Evolutionary conservation across 2,113 vertebrate species (phyloP).

Genomic region (Forbesichthys papilliferus): DNA sequence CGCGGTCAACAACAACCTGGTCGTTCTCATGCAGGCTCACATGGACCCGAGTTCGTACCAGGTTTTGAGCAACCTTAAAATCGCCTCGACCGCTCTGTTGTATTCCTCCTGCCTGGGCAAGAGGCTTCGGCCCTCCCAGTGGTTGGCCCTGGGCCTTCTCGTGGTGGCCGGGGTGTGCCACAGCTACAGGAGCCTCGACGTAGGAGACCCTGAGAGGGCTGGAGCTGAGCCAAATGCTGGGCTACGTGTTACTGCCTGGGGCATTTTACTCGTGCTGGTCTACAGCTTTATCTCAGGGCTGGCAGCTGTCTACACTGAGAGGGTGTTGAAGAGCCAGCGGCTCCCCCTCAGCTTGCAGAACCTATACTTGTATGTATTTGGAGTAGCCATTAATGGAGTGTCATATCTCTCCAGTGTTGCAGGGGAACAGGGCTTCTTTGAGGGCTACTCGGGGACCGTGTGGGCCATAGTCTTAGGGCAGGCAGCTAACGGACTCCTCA

Average conservation of each 20-base stretch:
- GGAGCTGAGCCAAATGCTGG: constrained; percentile 3
- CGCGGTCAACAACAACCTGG: constrained; percentile 92
- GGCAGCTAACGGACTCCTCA: constrained; percentile 88
- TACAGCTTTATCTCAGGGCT: constrained; percentile 88
- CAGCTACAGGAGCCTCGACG: constrained; percentile 80
- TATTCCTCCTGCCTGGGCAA: constrained; percentile 84
- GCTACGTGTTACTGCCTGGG: constrained; percentile 80
- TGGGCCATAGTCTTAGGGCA: constrained; percentile 84
- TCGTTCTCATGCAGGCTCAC: constrained; percentile 89
- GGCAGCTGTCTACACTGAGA: constrained; percentile 90
- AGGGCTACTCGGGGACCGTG: constrained; percentile 83
- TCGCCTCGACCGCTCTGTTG: constrained; percentile 85
- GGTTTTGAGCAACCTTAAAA: constrained; percentile 92
- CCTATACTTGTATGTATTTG: constrained; percentile 89
- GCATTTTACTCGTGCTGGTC: constrained; percentile 79
- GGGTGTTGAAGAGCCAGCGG: constrained; percentile 83
- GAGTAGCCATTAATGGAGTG: constrained; percentile 81
- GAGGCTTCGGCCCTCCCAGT: constrained; percentile 74
- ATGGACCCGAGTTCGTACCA: constrained; percentile 97
- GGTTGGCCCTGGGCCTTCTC: constrained; percentile 83
- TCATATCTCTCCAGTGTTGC: constrained; percentile 68
- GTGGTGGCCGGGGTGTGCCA: constrained; percentile 81
- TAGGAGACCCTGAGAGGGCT: neutral
- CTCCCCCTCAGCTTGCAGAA: constrained; percentile 91
- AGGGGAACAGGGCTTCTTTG: constrained; percentile 72